These are phyloP conservation scores for Pristionchus japonicus DNA, from an alignment of 2,888 invertebrate genomes.

Conservation along the genomic window DNA sequence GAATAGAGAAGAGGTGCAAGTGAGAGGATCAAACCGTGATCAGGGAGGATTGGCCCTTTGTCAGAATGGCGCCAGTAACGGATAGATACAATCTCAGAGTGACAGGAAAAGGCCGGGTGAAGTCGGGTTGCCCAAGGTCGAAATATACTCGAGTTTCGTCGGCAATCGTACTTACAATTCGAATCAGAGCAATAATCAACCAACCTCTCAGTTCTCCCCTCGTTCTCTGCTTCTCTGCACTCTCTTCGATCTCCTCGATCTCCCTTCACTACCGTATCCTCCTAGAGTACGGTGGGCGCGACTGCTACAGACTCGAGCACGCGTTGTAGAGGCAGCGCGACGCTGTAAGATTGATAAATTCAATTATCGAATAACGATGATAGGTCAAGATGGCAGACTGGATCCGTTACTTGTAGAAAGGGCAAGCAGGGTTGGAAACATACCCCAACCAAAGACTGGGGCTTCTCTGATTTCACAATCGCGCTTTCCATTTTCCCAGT, in stretches of 20 bases:
- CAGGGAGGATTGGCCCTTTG: neutral
- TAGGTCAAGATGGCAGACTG: no score
- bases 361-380: neutral
- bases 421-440: neutral
- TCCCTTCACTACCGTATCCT: constrained; percentile 7
- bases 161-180: neutral
- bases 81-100: neutral
- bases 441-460: neutral
- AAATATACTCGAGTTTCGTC: neutral
- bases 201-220: neutral
- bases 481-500: neutral
- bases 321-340: neutral
- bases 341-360: neutral
- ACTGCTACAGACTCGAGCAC: constrained; percentile 5
- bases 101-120: neutral
- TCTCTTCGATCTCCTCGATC: neutral
- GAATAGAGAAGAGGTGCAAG: neutral
- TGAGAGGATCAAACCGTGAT: constrained; percentile 12
- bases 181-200: neutral
- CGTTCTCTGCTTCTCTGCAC: neutral
- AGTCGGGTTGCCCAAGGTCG: neutral
- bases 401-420: no score
- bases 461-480: constrained; percentile 5
- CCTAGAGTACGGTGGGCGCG: neutral
- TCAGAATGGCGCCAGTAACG: constrained; percentile 21